Conservation (phyloP, 2,888 invertebrate genomes). For the Zhuqinia jingwanae region DNA sequence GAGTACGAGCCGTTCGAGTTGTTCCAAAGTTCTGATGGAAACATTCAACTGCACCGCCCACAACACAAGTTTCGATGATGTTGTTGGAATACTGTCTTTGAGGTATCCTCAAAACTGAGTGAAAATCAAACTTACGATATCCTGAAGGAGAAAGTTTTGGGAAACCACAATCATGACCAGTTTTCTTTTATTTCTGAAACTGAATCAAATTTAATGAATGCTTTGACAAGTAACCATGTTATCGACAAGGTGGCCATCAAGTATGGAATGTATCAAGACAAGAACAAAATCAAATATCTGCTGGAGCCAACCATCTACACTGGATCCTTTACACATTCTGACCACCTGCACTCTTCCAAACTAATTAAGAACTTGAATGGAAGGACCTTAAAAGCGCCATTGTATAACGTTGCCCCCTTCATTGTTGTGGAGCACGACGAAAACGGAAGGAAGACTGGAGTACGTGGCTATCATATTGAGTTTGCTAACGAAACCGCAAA, state of each 20-base stretch:
- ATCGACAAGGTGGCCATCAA: conserved; percentile 16
- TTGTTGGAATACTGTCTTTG: not conserved
- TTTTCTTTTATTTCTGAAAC: conserved; percentile 7
- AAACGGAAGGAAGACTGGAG: not conserved
- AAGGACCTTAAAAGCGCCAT: not conserved
- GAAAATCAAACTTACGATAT: not conserved
- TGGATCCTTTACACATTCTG: not conserved
- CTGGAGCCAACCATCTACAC: conserved; percentile 19
- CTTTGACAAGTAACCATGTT: not conserved
- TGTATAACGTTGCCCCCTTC: not conserved
- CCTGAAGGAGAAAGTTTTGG: not conserved
- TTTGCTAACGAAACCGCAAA: conserved; percentile 14
- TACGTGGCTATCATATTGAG: not conserved
- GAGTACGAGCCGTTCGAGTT: not conserved
- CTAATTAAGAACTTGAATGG: not conserved
- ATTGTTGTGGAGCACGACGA: not conserved
- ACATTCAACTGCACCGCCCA: not conserved
- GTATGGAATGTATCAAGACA: conserved; percentile 16
- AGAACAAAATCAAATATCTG: not conserved
- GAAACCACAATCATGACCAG: conserved; percentile 31
- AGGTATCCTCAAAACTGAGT: not conserved
- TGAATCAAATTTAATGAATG: not conserved
- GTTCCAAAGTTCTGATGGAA: not conserved
- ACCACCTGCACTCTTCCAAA: not conserved
- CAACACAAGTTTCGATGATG: not conserved